Base-by-base conservation (phyloP, 2,113 vertebrate species). In the Psilopsiagon aurifrons region DNA sequence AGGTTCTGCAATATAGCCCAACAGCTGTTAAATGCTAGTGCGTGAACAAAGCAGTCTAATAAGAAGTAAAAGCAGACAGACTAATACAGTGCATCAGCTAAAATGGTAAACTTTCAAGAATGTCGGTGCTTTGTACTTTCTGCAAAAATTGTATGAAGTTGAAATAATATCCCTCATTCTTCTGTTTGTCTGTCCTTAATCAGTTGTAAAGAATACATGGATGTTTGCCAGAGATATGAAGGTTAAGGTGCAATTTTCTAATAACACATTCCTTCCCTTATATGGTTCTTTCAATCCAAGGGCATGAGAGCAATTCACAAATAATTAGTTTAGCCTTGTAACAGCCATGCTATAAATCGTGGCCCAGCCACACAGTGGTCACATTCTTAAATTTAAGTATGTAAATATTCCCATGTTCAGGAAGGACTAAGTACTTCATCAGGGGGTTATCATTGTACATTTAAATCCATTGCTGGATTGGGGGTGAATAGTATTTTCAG, bases 171-270 rank as follows among this genome's bases (percentile, higher is more conserved):
- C 69, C 41, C 41, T 86, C 90, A 44, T 84, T 94, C 90, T 94
- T 92, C 57, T 95, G 66, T 25, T 86, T 88, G 59, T 93, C 89
- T 93, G 73, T 96, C 88, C 76, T 94, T 96, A 94, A 94, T 95
- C 92, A 91, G 35, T 90, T 94, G 77, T 86, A 95, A 93, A 89
- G 86, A 95, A 93, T 66, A 92, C 57, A 44, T 93, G 92, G 92
- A 94, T 91, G 83, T 94, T 94, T 96, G 92, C 80, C 90, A 94
- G 90, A 92, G 94, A 96, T 92, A 95, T 18, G 91, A 87, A 95
- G 90, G 95, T 96, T 97, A 94, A 94, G 90, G 91, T 95, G 81
- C 77, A 92, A 89, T 96, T 95, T 95, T 94, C 75, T 93, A 95
- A 84, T 78, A 95, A 94, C 80, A 86, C 83, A 94, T 96, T 95